Evolutionary conservation across 2,113 vertebrate species (phyloP).

Genomic region (Leucoraja erinaceus): DNA sequence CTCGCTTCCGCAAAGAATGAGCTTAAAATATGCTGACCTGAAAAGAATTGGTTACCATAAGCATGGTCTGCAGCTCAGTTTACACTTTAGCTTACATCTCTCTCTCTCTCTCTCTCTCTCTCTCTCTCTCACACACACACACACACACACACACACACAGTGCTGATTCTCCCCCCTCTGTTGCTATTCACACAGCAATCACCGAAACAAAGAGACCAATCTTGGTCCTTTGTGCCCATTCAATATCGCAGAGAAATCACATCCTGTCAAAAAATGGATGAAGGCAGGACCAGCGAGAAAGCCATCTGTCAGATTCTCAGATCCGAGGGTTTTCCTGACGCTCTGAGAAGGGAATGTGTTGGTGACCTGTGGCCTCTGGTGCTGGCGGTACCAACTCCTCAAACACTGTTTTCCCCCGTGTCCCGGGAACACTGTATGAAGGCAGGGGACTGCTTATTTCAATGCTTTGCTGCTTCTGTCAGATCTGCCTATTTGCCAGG

Average conservation of each 20-base stretch:
- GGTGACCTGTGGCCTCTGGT: slow-evolving; percentile 14
- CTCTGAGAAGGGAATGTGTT: background rate
- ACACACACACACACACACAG: background rate
- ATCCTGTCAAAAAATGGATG: slow-evolving; percentile 47
- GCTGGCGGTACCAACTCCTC: background rate
- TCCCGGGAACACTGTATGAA: background rate
- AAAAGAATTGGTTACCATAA: slow-evolving; percentile 32
- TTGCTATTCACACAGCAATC: slow-evolving; percentile 47
- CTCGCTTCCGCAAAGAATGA: slow-evolving; percentile 32
- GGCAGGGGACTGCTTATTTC: background rate
- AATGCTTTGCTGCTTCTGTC: background rate
- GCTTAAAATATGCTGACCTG: slow-evolving; percentile 35
- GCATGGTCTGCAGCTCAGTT: slow-evolving; percentile 27
- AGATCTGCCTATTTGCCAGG: background rate
- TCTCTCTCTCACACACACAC: background rate
- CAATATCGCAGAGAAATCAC: slow-evolving; percentile 48
- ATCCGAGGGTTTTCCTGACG: slow-evolving; percentile 17
- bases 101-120: slow-evolving; percentile 27
- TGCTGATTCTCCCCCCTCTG: background rate
- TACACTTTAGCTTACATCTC: slow-evolving; percentile 28
- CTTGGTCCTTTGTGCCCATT: slow-evolving; percentile 42
- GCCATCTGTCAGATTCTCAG: slow-evolving; percentile 45
- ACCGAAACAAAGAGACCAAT: slow-evolving; percentile 44
- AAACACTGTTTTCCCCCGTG: background rate
- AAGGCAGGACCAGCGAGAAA: slow-evolving; percentile 41